Conservation (phyloP, 2,888 invertebrate species). For the Micropterix aruncella region DNA sequence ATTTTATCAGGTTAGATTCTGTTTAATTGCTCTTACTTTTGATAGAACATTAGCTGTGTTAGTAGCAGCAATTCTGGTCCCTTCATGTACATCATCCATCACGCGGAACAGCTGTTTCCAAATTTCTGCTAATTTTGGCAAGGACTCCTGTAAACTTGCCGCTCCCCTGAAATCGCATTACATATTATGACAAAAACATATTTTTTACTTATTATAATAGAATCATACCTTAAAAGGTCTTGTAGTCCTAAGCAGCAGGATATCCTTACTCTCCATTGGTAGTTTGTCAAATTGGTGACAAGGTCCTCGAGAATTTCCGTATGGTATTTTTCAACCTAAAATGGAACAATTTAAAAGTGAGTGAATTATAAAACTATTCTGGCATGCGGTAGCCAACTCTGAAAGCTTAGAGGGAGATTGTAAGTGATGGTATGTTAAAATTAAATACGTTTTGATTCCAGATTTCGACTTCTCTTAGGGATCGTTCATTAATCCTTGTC, state of each 20-base stretch:
- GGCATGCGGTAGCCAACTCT: no score
- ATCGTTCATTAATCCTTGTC: no score
- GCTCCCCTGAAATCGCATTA: constrained; percentile 33
- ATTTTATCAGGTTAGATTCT: not conserved
- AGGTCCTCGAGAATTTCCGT: constrained; percentile 71
- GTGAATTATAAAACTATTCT: no score
- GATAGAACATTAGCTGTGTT: constrained; percentile 57
- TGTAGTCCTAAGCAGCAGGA: constrained; percentile 81
- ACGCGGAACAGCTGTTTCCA: constrained; percentile 80
- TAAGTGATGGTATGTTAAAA: no score
- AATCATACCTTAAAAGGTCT: constrained; percentile 56
- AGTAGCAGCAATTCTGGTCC: constrained; percentile 61
- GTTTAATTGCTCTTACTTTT: no score
- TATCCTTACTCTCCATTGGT: constrained; percentile 81
- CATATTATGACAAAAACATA: constrained; percentile 8
- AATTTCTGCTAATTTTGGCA: constrained; percentile 39
- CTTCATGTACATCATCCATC: constrained; percentile 91
- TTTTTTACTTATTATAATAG: constrained; percentile 21
- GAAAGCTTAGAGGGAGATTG: no score
- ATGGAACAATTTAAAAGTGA: constrained; percentile 12
- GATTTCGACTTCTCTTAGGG: no score
- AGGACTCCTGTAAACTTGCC: constrained; percentile 24
- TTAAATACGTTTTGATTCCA: no score
- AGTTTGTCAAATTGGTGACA: constrained; percentile 63
- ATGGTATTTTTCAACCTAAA: constrained; percentile 66